Evolutionary conservation across 2,888 invertebrate species (phyloP).

Genomic region (Ectemnius lituratus): DNA sequence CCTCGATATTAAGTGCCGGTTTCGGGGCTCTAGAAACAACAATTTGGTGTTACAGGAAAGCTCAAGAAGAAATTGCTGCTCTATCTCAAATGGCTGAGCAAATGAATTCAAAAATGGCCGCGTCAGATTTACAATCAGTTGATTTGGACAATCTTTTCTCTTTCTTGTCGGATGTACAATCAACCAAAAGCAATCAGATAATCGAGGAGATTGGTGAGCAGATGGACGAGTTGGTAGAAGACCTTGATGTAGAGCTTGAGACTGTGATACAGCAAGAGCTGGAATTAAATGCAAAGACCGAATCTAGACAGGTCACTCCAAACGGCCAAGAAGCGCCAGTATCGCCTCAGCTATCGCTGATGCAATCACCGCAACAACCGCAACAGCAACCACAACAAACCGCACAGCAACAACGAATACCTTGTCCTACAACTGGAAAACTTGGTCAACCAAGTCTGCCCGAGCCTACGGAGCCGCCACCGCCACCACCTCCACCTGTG

Average conservation of each 20-base stretch:
- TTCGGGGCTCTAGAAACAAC: background rate
- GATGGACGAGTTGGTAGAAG: conserved; percentile 90
- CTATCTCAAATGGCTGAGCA: conserved; percentile 87
- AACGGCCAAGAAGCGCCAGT: conserved; percentile 54
- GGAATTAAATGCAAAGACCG: conserved; percentile 69
- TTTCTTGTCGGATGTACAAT: conserved; percentile 89
- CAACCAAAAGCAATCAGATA: conserved; percentile 82
- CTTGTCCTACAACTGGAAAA: conserved; percentile 62
- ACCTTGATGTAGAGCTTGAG: conserved; percentile 88
- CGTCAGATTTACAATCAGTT: conserved; percentile 83
- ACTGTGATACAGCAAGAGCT: conserved; percentile 83
- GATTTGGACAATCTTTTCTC: conserved; percentile 94
- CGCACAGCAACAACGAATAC: conserved; percentile 61
- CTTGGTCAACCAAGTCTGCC: conserved; percentile 84
- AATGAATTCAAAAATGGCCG: conserved; percentile 82
- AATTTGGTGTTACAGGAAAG: conserved; percentile 79
- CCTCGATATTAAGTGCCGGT: background rate
- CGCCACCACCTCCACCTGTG: conserved; percentile 82
- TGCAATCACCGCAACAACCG: background rate
- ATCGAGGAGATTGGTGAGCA: conserved; percentile 91
- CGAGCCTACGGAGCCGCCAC: conserved; percentile 88
- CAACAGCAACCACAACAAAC: conserved; percentile 29
- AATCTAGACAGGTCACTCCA: conserved; percentile 59
- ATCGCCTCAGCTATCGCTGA: background rate
- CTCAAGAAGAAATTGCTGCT: conserved; percentile 84